Conservation (phyloP, 2,888 invertebrate genomes). For the Hemistola chrysoprasaria region DNA sequence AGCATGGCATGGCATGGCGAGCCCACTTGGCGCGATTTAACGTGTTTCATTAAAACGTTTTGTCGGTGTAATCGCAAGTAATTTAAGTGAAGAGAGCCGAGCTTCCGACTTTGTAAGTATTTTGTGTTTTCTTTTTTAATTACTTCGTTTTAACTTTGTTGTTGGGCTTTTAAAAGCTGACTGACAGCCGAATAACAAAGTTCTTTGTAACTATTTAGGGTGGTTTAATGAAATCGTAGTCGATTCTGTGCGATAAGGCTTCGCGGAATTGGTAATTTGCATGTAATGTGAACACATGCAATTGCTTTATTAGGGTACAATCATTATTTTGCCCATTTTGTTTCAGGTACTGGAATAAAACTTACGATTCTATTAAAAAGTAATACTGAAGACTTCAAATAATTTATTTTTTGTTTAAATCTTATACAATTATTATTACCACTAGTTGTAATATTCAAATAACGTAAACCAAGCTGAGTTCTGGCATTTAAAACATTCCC, state of each 20-base stretch:
- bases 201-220: constrained; percentile 78
- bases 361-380: too few species aligned
- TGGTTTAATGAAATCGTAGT: constrained; percentile 73
- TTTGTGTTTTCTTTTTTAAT: constrained; percentile 82
- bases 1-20: constrained; percentile 42
- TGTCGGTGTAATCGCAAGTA: constrained; percentile 82
- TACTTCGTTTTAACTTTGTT: constrained; percentile 82
- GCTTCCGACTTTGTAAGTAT: constrained; percentile 82
- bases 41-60: constrained; percentile 81
- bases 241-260: constrained; percentile 56
- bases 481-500: constrained; percentile 30
- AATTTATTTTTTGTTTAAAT: too few species aligned
- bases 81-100: constrained; percentile 81
- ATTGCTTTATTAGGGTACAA: constrained; percentile 11
- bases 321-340: not conserved
- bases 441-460: constrained; percentile 8
- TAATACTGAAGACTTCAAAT: too few species aligned
- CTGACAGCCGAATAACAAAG: constrained; percentile 81
- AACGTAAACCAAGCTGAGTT: constrained; percentile 24
- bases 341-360: too few species aligned
- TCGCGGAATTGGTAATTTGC: constrained; percentile 49
- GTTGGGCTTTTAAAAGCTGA: constrained; percentile 78
- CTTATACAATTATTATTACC: not conserved
- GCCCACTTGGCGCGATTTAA: constrained; percentile 77
- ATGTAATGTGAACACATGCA: constrained; percentile 26